Conservation (phyloP, 2,888 invertebrate genomes). For the Drosophila differens region DNA sequence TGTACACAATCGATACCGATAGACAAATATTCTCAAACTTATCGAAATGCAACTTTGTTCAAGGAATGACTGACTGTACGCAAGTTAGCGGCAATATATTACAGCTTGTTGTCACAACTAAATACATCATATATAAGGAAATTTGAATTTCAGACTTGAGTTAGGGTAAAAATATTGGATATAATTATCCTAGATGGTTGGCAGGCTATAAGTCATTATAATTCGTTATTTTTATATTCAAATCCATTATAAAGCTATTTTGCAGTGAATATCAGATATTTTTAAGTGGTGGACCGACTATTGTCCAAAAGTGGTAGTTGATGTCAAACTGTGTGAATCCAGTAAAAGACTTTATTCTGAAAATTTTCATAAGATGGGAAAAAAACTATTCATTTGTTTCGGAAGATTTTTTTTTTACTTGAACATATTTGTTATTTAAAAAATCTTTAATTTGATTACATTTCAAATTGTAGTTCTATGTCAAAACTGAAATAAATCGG, state of each 20-base stretch:
- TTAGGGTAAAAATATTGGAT: not conserved
- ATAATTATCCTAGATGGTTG: not conserved
- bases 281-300: no score
- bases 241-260: not conserved
- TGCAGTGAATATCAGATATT: not conserved
- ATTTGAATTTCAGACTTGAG: not conserved
- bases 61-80: not conserved
- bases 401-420: no score
- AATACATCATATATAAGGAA: not conserved
- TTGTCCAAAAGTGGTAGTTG: not conserved
- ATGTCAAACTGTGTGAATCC: not conserved
- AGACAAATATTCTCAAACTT: conserved; percentile 8
- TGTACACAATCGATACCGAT: conserved; percentile 24
- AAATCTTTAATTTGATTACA: not conserved
- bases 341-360: not conserved
- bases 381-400: no score
- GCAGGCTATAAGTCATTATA: not conserved
- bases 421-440: no score
- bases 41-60: conserved; percentile 16
- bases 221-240: not conserved
- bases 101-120: not conserved
- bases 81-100: conserved; percentile 9
- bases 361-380: no score
- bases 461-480: not conserved
- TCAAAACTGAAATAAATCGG: not conserved